Percentiles rank a stretch among this genome's conserved stretches.
These are phyloP conservation scores for Eugnorisma glareosa DNA, from an alignment of 2,888 invertebrate genomes.

Conservation along the genomic window DNA sequence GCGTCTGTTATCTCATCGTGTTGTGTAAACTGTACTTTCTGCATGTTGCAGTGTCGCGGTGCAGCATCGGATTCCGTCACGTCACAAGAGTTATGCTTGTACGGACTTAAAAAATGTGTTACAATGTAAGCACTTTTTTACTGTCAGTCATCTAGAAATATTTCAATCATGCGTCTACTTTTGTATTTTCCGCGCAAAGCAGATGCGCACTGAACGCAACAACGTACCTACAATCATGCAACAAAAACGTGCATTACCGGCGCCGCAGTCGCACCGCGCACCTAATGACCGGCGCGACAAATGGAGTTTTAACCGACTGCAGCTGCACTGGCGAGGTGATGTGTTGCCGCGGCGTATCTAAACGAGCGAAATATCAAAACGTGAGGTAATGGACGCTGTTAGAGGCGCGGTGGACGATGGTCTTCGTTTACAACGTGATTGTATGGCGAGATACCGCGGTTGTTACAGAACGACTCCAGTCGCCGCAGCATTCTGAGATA, in stretches of 20 bases:
- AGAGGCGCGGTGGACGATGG: constrained; percentile 14
- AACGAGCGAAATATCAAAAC: constrained; percentile 14
- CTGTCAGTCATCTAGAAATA: constrained; percentile 54
- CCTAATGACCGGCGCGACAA: constrained; percentile 49
- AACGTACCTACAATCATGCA: constrained; percentile 45
- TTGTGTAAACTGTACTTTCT: constrained; percentile 25
- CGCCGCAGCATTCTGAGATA: constrained; percentile 29
- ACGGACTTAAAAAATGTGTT: constrained; percentile 58
- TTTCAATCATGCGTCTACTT: constrained; percentile 56
- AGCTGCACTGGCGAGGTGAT: constrained; percentile 42
- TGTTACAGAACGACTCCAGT: constrained; percentile 14
- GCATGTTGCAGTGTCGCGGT: neutral
- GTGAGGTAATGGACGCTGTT: constrained; percentile 28
- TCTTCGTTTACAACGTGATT: constrained; percentile 25
- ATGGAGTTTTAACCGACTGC: constrained; percentile 58
- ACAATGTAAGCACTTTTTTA: constrained; percentile 61
- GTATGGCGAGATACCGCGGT: constrained; percentile 25
- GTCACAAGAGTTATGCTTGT: constrained; percentile 55
- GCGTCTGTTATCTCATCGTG: neutral
- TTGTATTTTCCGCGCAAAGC: constrained; percentile 52
- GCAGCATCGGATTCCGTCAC: constrained; percentile 61
- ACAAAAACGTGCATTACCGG: constrained; percentile 62
- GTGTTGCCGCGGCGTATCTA: constrained; percentile 19
- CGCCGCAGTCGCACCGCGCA: constrained; percentile 9
- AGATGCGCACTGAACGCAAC: constrained; percentile 50